Evolutionary conservation across 1,140 invertebrate genomes (phyloP).

Genomic region (Drosophila guanche): DNA sequence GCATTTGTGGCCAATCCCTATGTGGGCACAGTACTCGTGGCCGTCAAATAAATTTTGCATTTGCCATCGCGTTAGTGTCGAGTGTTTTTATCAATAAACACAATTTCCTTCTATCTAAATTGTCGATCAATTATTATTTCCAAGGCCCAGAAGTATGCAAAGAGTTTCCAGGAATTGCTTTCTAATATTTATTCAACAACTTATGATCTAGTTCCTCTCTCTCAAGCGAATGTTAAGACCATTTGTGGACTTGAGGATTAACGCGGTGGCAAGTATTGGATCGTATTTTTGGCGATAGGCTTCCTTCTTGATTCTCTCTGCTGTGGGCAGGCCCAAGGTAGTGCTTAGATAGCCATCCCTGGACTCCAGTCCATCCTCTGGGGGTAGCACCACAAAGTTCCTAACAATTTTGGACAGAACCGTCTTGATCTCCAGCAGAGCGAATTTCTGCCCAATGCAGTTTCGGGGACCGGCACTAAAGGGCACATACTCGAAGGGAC

Average conservation of each 20-base stretch:
- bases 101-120: no score
- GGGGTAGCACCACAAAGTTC: constrained; percentile 72
- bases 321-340: constrained; percentile 40
- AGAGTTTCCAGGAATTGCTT: not conserved
- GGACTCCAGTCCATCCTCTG: constrained; percentile 65
- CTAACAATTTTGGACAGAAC: constrained; percentile 83
- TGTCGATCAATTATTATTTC: no score
- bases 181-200: not conserved
- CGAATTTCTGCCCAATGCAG: constrained; percentile 84
- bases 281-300: constrained; percentile 66
- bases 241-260: constrained; percentile 75
- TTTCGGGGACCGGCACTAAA: constrained; percentile 84
- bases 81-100: not conserved
- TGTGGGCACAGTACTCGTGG: constrained; percentile 74
- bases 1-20: constrained; percentile 59
- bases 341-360: constrained; percentile 63
- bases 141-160: constrained; percentile 5
- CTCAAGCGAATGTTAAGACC: constrained; percentile 65
- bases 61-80: not conserved
- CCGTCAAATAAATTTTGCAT: constrained; percentile 34
- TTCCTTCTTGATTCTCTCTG: constrained; percentile 37
- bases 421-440: constrained; percentile 84
- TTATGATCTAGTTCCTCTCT: constrained; percentile 31
- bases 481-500: constrained; percentile 86
- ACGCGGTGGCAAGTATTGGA: constrained; percentile 62